Percentiles rank a stretch among this genome's conserved stretches.
phyloP scores from a whole-genome alignment of 2,113 vertebrate genomes.

The Mirza zaza region DNA sequence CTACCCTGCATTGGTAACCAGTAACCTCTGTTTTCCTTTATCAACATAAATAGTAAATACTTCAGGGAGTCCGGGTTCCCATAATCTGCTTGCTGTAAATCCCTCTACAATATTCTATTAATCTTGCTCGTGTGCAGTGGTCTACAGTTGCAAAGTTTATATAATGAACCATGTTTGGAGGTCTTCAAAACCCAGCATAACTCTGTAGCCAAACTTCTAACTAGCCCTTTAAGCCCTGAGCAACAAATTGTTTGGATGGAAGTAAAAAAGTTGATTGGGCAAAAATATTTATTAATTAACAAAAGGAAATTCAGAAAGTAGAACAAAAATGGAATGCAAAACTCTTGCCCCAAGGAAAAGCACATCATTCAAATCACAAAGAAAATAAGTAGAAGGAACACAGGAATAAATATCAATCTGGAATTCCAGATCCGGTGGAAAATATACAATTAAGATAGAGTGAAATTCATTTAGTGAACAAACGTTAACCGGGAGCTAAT shows the following conservation, averaged over 20 bases:
- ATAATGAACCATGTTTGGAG: background rate
- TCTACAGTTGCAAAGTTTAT: background rate
- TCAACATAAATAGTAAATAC: background rate
- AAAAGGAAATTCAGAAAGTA: background rate
- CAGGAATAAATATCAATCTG: background rate
- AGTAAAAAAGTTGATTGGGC: background rate
- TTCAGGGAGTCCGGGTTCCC: background rate
- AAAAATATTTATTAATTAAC: background rate
- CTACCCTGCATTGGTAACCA: background rate
- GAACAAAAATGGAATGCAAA: background rate
- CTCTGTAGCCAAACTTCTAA: background rate
- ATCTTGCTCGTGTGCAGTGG: background rate
- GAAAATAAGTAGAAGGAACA: background rate
- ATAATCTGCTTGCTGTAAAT: background rate
- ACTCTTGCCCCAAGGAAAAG: background rate
- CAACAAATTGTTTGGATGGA: background rate
- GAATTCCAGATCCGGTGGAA: background rate
- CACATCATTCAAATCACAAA: background rate
- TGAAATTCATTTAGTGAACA: background rate
- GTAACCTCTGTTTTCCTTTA: background rate
- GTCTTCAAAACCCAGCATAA: background rate
- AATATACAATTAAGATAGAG: background rate
- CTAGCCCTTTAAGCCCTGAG: background rate
- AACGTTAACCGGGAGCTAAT: background rate
- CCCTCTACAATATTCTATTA: background rate